phyloP scores from a whole-genome alignment of 2,888 invertebrate species.

The Callimorpha dominula region DNA sequence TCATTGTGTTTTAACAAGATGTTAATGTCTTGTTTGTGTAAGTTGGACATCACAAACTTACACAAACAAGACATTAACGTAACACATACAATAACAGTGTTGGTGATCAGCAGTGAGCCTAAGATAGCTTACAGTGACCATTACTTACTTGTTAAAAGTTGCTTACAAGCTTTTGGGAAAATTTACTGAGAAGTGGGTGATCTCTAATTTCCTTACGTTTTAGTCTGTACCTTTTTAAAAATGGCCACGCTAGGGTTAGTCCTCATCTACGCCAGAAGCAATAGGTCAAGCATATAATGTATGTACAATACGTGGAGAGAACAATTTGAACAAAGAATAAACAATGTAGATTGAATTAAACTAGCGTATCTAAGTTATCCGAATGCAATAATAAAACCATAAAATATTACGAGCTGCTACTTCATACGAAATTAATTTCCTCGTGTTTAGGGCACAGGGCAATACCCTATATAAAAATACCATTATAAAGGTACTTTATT shows the following conservation, averaged over 20 bases:
- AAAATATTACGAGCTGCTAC: slow-evolving; percentile 8
- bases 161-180: no score
- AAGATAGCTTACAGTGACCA: no score
- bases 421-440: slow-evolving; percentile 15
- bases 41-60: no score
- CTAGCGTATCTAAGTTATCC: slow-evolving; percentile 9
- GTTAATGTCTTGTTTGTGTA: no score
- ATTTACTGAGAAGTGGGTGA: no score
- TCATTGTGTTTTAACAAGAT: not conserved
- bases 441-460: slow-evolving; percentile 53
- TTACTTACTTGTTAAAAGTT: no score
- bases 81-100: no score
- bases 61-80: no score
- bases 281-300: not conserved
- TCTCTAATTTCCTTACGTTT: no score
- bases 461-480: slow-evolving; percentile 38
- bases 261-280: not conserved
- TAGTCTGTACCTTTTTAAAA: no score
- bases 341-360: slow-evolving; percentile 1
- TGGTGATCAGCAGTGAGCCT: no score
- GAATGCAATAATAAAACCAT: slow-evolving; percentile 6
- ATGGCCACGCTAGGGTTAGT: no score
- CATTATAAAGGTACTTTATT: slow-evolving; percentile 34
- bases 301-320: not conserved
- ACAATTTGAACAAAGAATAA: not conserved